Percentiles rank a stretch among this genome's conserved stretches.
Evolutionary conservation across 2,113 vertebrate genomes (phyloP).

Genomic region (Edolisoma coerulescens): DNA sequence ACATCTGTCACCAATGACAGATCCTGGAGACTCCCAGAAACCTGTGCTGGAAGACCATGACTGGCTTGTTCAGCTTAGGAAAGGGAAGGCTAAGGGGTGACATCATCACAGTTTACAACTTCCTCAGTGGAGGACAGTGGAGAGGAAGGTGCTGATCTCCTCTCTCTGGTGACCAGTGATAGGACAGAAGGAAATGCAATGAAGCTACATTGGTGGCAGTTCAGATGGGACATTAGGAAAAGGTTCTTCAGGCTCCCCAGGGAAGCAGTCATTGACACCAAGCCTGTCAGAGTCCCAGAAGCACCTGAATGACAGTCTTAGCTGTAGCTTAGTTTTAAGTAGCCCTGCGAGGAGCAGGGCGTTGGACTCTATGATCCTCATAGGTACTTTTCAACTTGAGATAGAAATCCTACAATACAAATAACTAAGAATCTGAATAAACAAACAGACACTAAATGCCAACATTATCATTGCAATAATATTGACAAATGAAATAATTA

Average conservation of each 20-base stretch:
- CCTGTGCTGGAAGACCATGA: neutral
- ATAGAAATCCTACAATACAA: neutral
- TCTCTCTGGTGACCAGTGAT: neutral
- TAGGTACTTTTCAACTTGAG: neutral
- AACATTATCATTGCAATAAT: neutral
- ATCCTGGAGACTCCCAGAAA: neutral
- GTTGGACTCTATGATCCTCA: neutral
- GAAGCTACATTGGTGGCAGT: neutral
- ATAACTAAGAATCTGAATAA: neutral
- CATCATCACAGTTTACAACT: neutral
- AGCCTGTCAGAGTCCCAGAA: neutral
- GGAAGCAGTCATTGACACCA: neutral
- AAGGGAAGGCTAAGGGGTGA: neutral
- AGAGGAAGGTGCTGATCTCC: neutral
- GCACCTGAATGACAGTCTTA: neutral
- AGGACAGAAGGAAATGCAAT: neutral
- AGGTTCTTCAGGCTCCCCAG: neutral
- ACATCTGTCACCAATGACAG: neutral
- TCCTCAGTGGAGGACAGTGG: neutral
- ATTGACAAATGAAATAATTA: neutral
- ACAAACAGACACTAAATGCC: neutral
- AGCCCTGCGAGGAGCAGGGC: neutral
- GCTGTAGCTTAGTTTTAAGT: neutral
- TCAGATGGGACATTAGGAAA: neutral
- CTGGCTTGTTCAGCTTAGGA: neutral